Percentiles rank a stretch among this genome's conserved stretches.
These are phyloP conservation scores for Valencia hispanica DNA, from an alignment of 2,797 vertebrate genomes.

Conservation along the genomic window DNA sequence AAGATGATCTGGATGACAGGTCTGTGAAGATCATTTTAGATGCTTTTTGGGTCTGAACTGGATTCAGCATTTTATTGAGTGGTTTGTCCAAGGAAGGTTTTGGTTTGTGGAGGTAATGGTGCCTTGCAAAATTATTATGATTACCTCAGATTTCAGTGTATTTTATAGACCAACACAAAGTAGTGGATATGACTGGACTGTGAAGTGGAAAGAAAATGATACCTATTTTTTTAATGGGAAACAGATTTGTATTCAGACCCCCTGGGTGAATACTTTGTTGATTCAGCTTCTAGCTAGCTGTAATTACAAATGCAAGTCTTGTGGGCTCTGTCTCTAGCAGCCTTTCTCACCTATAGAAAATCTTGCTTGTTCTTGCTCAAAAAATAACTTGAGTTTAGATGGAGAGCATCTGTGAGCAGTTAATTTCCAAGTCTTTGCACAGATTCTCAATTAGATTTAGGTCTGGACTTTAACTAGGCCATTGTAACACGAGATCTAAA, in stretches of 20 bases:
- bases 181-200: too few relatives aligned
- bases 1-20: constrained; percentile 53
- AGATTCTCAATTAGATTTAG: neutral
- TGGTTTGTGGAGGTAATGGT: neutral
- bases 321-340: neutral
- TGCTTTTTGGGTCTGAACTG: neutral
- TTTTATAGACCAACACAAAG: neutral
- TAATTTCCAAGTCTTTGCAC: neutral
- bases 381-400: neutral
- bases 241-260: neutral
- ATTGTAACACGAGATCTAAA: neutral
- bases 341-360: neutral
- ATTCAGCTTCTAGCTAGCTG: neutral
- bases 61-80: neutral
- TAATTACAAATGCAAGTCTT: neutral
- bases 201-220: too few relatives aligned
- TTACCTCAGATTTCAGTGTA: neutral
- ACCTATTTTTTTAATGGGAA: too few relatives aligned
- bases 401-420: neutral
- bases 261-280: neutral
- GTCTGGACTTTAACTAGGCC: neutral
- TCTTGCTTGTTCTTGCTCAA: neutral
- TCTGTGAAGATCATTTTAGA: constrained; percentile 36
- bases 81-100: neutral
- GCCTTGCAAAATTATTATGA: neutral